Evolutionary conservation across 2,113 vertebrate species (phyloP), one percentile per base, ranked within the genome.

Genomic region (Melanocharis versteri): DNA sequence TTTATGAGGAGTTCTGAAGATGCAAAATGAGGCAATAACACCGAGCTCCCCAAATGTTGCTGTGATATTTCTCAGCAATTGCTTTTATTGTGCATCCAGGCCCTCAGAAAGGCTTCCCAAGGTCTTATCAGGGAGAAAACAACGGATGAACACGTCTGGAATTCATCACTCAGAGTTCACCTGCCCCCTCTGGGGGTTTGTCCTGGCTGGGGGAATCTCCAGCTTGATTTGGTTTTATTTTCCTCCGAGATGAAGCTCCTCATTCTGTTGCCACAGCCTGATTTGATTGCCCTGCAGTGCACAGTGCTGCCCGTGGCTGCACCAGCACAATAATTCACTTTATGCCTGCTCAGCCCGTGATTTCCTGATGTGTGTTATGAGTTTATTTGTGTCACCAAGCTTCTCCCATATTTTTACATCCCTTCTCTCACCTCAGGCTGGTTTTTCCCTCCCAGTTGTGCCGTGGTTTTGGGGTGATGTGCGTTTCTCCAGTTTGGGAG

Each of bases 101-200:
- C 27, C 39, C 58, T 60, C 85, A 47, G 47, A 28, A 62, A 85
- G 17, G 22, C 9, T 20, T 54, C 26, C 39, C 37, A 18, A 64
- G 58, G 44, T 45, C 21, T 51, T 69, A 3, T 6, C 8, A 27
- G 23, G 33, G 56, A 44, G 79, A 65, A 50, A 73, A 6, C 20
- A 19, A 14, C 1, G 0, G 22, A 9, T 54, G 22, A 61, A 31
- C 22, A 20, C 2, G 1, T 4, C n/a, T 70, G 20, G 4, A 30
- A 10, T 30, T 87, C 3, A 2, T 65, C 61, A 9, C 21, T 81
- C 16, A 3, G 17, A 48, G 22, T 9, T 15, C 30, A 27, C 23
- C 83, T 62, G 79, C n/a, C 15, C 12, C 60, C 40, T 78, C 11
- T n/a, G n/a, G 56, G 65, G 50, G 21, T 11, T 39, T 21, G 14